These are phyloP conservation scores for Zosterops pallidus DNA, from an alignment of 2,113 vertebrate genomes.

Conservation along the genomic window DNA sequence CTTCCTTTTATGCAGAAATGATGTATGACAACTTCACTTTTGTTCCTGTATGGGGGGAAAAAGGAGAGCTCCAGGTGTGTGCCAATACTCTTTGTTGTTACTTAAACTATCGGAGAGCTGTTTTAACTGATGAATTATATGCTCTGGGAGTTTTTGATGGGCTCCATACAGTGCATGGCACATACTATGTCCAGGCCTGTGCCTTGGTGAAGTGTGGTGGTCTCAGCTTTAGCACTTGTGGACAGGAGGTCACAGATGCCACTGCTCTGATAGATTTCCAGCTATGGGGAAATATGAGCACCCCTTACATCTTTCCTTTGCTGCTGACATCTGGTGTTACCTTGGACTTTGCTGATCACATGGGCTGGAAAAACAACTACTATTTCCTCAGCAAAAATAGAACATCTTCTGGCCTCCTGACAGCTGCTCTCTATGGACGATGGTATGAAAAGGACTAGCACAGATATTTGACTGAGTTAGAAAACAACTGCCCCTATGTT, in stretches of 20 bases:
- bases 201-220: constrained; percentile 87
- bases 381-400: constrained; percentile 80
- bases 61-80: constrained; percentile 80
- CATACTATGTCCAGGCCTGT: constrained; percentile 87
- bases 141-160: constrained; percentile 89
- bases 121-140: constrained; percentile 76
- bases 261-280: constrained; percentile 80
- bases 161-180: constrained; percentile 82
- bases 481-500: background rate
- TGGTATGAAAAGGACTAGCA: constrained; percentile 83
- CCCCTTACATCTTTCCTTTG: constrained; percentile 82
- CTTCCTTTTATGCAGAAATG: constrained; percentile 82
- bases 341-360: constrained; percentile 78
- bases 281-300: constrained; percentile 83
- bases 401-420: constrained; percentile 82
- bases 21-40: constrained; percentile 91
- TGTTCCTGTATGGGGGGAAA: constrained; percentile 60
- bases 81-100: constrained; percentile 84
- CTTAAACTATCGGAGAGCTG: constrained; percentile 71
- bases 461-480: background rate
- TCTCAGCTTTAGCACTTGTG: constrained; percentile 77
- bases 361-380: constrained; percentile 68
- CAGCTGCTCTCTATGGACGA: constrained; percentile 86
- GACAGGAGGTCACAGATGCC: constrained; percentile 80
- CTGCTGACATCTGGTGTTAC: constrained; percentile 80